Base-by-base conservation (phyloP, 2,888 invertebrate species). In the Aphelenchoides bicaudatus region DNA sequence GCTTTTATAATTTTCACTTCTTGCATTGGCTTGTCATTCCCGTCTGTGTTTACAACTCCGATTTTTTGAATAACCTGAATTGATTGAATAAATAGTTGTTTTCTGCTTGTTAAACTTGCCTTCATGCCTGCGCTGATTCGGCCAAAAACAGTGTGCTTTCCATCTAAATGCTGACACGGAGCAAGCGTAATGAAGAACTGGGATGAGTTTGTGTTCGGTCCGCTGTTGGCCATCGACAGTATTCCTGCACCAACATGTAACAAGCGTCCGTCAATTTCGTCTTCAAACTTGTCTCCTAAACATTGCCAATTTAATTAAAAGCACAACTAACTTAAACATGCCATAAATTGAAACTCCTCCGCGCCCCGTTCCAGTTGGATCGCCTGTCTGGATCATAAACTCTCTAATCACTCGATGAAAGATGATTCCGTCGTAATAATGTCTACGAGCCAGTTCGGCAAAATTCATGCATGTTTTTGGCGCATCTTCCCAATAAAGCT, bases 301-400 rank as follows among this genome's bases (percentile, higher is more conserved):
- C 10, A 34, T 34, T 34, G 34, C n/a, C n/a, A 34, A 34, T 34
- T 10, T 10, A 34, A 34, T 10, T 10, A 34, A 34, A n/a, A 34
- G 34, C n/a, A 34, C 34, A n/a, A 34, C 10, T 34, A 10, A n/a
- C 10, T 10, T n/a, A 10, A 10, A 34, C 34, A 21, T 86, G 66
- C 98, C 98, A 82, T 96, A 99, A 71, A 98, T 96, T 0, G 93
- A 93, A 43, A 88, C 87, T 0, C 98, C 98, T 10, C 94, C 94
- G 79, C 91, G 87, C 0, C 94, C 83, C 10, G 93, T 93, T 3
- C 89, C 92, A 0, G 94, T 93, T 0, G 98, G 98, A 83, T 99
- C 96, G 3, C 98, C 98, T 34, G 83, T 83, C 71, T 85, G 84
- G 54, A 85, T 61, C 82, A 84, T 84, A 68, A 85, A 85, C 68